Evolutionary conservation across 2,888 invertebrate species (phyloP), one percentile per base, ranked within the genome.

Genomic region (Platypus cylindrus): DNA sequence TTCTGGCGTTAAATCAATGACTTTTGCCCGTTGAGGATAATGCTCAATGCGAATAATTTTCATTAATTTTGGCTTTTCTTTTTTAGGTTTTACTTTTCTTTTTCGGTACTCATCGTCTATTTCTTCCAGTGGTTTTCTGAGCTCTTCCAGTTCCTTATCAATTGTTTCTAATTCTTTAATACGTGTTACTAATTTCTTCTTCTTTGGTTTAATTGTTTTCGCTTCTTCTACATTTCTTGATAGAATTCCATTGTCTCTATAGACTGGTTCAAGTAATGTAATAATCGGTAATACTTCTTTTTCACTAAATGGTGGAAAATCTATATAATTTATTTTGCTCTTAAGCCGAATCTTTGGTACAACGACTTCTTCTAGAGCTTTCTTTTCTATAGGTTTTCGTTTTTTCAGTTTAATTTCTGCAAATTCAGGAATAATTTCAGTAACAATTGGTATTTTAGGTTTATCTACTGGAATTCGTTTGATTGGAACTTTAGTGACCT

Each of bases 291-390:
- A 51, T 25, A 55, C 49, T 41, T 57, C 53, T 25, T 40, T 38
- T 46, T 58, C 52, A 26, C 46, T 45, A 15, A 47, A 33, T 18
- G 60, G 59, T 32, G 63, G 61, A 41, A 65, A 65, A 31, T 64
- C 62, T 1, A 67, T 53, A 43, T 67, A 67, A 25, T 63, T 66
- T n/a, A 82, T 74, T 44, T 76, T 68, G 53, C 80, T 81, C 50
- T 78, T 78, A 1, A 83, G 60, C 51, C 75, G 67, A 24, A 78
- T 63, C 55, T 75, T 78, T 1, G 78, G 79, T 32, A 80, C 57
- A 40, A 45, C 50, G 8, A 45, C 50, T 70, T 48, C 47, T 17
- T 45, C 34, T 2, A 41, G 40, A 33, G 48, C 47, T 41, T 52
- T 55, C 37, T 51, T 52, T 8, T 46, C 33, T 3, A 45, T 36